A percentile compares a stretch with the other conserved stretches of the same genome.
These are phyloP conservation scores for Amphipyra tragopoginis DNA, from an alignment of 2,888 invertebrate species.

Conservation along the genomic window DNA sequence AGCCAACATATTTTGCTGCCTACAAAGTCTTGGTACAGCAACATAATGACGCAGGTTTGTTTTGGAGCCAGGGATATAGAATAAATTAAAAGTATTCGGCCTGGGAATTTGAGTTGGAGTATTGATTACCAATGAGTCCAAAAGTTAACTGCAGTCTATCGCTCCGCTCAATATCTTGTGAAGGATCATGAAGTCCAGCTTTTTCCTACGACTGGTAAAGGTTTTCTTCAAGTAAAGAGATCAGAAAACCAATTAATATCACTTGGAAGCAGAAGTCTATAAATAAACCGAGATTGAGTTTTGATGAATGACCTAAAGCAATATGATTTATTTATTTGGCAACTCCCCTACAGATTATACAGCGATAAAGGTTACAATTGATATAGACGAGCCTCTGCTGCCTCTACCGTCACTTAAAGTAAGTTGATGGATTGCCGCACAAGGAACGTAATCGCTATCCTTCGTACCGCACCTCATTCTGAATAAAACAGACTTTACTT, in stretches of 20 bases:
- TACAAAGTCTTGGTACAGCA: too few relatives aligned
- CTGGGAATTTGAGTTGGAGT: too few relatives aligned
- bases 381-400: conserved; percentile 74
- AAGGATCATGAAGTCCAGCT: too few relatives aligned
- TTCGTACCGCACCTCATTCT: conserved; percentile 19
- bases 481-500: background rate
- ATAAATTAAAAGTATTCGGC: too few relatives aligned
- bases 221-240: conserved; percentile 4
- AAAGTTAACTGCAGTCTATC: too few relatives aligned
- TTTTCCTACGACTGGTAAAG: too few relatives aligned
- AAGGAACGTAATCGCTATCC: conserved; percentile 52
- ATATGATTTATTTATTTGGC: conserved; percentile 77
- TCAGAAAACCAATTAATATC: conserved; percentile 36
- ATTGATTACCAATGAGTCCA: too few relatives aligned
- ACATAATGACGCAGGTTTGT: too few relatives aligned
- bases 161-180: too few relatives aligned
- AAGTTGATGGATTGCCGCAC: conserved; percentile 77
- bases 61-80: too few relatives aligned
- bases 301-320: conserved; percentile 73
- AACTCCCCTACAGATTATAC: conserved; percentile 66
- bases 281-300: conserved; percentile 65
- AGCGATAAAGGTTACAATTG: conserved; percentile 74
- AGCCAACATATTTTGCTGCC: too few relatives aligned
- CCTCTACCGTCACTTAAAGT: conserved; percentile 70
- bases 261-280: conserved; percentile 33